Conservation (phyloP, 2,113 vertebrate genomes). For the Hystrix brachyura region DNA sequence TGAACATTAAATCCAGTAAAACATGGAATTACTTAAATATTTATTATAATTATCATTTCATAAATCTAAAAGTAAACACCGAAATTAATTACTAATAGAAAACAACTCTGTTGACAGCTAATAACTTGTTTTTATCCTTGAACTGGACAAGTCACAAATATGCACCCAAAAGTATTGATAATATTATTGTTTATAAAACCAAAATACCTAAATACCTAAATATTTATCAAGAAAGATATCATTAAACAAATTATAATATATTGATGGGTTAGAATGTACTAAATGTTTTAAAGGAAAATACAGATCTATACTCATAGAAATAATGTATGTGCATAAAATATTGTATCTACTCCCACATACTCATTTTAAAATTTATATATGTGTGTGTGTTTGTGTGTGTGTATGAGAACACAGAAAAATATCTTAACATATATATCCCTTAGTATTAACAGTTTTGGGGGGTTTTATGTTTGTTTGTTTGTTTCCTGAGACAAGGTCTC, state of each 20-base stretch:
- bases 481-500: too few relatives aligned
- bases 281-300: slow-evolving; percentile 24
- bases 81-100: slow-evolving; percentile 26
- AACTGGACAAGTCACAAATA: not conserved
- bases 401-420: not conserved
- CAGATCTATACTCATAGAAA: not conserved
- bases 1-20: slow-evolving; percentile 34
- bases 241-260: slow-evolving; percentile 33
- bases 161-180: not conserved
- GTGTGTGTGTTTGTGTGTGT: not conserved
- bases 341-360: not conserved
- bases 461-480: too few relatives aligned
- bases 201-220: slow-evolving; percentile 39
- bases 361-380: not conserved
- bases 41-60: not conserved
- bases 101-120: not conserved
- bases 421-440: not conserved
- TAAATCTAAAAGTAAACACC: slow-evolving; percentile 17
- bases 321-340: not conserved
- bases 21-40: slow-evolving; percentile 37
- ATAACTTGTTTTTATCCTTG: slow-evolving; percentile 19
- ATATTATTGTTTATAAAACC: slow-evolving; percentile 13
- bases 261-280: not conserved
- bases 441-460: not conserved
- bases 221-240: not conserved